Percentiles rank a stretch among this genome's conserved stretches.
phyloP scores from a whole-genome alignment of 2,888 invertebrate genomes.

The Didymodactylos carnosus region DNA sequence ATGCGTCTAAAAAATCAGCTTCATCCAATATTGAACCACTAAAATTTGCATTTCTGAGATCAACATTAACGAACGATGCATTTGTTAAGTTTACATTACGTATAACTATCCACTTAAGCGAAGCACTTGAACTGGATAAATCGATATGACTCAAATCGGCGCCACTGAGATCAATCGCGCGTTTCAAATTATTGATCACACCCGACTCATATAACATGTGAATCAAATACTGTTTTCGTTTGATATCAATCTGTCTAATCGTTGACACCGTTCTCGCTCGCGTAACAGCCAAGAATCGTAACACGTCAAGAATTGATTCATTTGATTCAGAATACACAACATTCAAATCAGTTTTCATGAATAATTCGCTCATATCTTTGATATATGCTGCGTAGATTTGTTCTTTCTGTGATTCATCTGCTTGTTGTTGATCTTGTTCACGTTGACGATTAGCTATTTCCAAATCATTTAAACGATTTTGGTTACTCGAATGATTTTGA shows the following conservation, averaged over 20 bases:
- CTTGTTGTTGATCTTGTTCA: no score
- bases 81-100: not conserved
- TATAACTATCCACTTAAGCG: no score
- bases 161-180: not conserved
- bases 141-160: not conserved
- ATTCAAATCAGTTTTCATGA: no score
- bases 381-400: no score
- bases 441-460: no score
- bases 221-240: not conserved
- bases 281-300: not conserved
- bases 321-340: no score
- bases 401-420: no score
- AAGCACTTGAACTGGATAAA: not conserved
- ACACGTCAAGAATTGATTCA: no score
- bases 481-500: no score
- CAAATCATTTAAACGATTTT: no score
- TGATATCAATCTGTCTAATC: not conserved
- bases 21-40: not conserved
- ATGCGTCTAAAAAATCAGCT: not conserved
- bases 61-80: not conserved
- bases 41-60: not conserved
- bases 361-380: no score
- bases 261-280: not conserved
- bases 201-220: not conserved
- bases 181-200: not conserved